phyloP scores from a whole-genome alignment of 2,888 invertebrate species.

The Byasa hedistus region DNA sequence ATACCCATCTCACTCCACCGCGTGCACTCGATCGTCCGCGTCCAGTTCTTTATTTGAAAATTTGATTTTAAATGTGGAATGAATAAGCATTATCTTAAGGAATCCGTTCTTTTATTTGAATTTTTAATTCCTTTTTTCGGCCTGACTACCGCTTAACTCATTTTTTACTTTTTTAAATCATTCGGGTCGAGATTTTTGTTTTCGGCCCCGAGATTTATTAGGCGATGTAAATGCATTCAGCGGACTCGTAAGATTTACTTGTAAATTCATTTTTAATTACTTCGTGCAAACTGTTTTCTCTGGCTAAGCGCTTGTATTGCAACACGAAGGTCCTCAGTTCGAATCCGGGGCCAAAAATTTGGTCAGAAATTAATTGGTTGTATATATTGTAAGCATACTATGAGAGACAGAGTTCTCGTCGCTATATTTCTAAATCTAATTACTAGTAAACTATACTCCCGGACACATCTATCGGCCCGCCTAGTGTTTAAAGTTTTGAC shows the following conservation, averaged over 20 bases:
- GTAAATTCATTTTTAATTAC: conserved; percentile 40
- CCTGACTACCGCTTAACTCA: conserved; percentile 63
- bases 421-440: too few relatives aligned
- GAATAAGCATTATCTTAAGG: conserved; percentile 79
- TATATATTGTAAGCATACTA: too few relatives aligned
- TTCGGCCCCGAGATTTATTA: conserved; percentile 66
- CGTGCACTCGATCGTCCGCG: conserved; percentile 64
- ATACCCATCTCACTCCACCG: conserved; percentile 55
- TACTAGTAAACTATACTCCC: too few relatives aligned
- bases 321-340: too few relatives aligned
- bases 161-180: conserved; percentile 60
- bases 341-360: too few relatives aligned
- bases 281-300: conserved; percentile 7
- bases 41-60: conserved; percentile 77
- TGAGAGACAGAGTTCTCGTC: too few relatives aligned
- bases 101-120: conserved; percentile 77
- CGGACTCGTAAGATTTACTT: conserved; percentile 40
- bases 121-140: conserved; percentile 75
- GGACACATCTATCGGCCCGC: too few relatives aligned
- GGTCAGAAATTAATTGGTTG: too few relatives aligned
- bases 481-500: too few relatives aligned
- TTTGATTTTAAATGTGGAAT: conserved; percentile 80
- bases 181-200: conserved; percentile 55
- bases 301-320: too few relatives aligned
- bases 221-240: conserved; percentile 64